Conservation (phyloP, 2,113 vertebrate genomes). For the Nyctibius bracteatus region DNA sequence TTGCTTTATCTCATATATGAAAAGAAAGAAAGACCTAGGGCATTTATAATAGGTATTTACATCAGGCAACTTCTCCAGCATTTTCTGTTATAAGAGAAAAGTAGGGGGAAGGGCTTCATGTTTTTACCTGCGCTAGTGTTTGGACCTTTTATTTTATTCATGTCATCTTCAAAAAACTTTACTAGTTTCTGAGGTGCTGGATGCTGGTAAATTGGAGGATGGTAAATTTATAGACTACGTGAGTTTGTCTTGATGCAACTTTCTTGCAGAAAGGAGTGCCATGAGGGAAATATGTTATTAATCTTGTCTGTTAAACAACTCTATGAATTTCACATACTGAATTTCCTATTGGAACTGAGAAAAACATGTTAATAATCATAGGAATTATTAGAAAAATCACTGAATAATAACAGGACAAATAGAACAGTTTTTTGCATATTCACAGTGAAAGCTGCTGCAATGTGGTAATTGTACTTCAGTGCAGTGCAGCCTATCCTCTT, state of each 20-base stretch:
- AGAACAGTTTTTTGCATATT: neutral
- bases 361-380: neutral
- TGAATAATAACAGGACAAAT: neutral
- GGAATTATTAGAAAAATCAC: neutral
- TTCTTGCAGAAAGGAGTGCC: neutral
- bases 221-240: neutral
- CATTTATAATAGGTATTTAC: neutral
- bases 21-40: neutral
- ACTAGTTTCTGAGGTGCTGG: neutral
- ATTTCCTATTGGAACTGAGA: neutral
- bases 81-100: neutral
- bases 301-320: neutral
- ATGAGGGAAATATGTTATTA: neutral
- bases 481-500: neutral
- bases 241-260: neutral
- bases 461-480: neutral
- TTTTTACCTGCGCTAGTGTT: neutral
- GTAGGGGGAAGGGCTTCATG: neutral
- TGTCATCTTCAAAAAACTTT: neutral
- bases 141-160: neutral
- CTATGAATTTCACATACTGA: neutral
- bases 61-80: neutral
- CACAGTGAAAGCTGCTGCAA: neutral
- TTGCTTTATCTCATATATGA: neutral
- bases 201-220: neutral